phyloP scores from a whole-genome alignment of 64 coral and sea anemone species.

The Montipora sp. region DNA sequence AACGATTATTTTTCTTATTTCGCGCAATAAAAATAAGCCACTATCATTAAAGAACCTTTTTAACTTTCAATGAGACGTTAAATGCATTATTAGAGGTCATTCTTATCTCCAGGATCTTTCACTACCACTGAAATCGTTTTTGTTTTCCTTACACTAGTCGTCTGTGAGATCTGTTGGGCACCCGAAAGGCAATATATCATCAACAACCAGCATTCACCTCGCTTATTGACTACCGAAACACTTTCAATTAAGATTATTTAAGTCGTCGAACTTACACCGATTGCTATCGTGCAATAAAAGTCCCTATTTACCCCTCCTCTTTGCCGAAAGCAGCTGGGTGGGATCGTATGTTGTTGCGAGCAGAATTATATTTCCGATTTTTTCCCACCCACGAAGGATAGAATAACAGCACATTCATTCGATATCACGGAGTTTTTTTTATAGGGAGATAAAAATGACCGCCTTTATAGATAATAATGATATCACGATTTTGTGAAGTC shows the following conservation, averaged over 20 bases:
- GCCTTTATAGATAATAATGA: not conserved
- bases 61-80: slow-evolving; percentile 8
- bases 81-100: slow-evolving; percentile 1
- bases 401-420: not conserved
- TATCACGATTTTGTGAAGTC: not conserved
- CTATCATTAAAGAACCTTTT: not conserved
- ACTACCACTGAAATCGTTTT: not conserved
- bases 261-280: not conserved
- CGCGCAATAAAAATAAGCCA: slow-evolving; percentile 22
- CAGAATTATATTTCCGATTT: not conserved
- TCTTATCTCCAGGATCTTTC: slow-evolving; percentile 1
- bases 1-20: not conserved
- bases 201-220: not conserved
- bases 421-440: not conserved
- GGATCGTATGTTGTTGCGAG: not conserved
- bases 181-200: not conserved
- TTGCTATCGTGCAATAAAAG: not conserved
- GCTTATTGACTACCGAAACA: not conserved
- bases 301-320: not conserved
- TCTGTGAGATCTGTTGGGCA: not conserved
- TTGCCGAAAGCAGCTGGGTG: not conserved
- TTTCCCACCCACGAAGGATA: slow-evolving; percentile 23
- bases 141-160: slow-evolving; percentile 7
- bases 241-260: not conserved
- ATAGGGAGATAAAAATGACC: not conserved